Conservation (phyloP, 2,888 invertebrate genomes). For the Heliconius cydno region DNA sequence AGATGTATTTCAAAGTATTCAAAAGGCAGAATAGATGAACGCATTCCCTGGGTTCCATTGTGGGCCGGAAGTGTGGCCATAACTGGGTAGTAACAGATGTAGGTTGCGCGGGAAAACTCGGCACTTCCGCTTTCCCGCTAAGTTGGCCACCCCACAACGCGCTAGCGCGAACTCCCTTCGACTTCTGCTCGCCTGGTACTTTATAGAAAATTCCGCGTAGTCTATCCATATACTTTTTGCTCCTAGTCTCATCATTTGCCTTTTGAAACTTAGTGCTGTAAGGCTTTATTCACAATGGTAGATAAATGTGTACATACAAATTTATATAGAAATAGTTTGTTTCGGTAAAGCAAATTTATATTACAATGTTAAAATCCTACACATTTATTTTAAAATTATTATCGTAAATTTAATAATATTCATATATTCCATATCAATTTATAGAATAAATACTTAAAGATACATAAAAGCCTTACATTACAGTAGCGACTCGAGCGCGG, state of each 20-base stretch:
- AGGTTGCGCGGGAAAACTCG: conserved; percentile 68
- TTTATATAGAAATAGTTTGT: not conserved
- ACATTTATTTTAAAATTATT: too few species aligned
- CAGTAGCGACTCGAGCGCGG: too few species aligned
- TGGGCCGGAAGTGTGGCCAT: conserved; percentile 50
- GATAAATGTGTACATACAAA: not conserved
- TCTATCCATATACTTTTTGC: conserved; percentile 32
- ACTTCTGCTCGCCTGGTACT: conserved; percentile 69
- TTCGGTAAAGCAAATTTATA: too few species aligned
- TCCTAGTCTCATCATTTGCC: conserved; percentile 13
- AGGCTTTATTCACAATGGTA: conserved; percentile 3
- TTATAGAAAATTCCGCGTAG: conserved; percentile 51
- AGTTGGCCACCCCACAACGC: conserved; percentile 60
- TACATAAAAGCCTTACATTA: too few species aligned
- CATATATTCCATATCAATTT: too few species aligned
- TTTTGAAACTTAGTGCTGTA: conserved; percentile 4
- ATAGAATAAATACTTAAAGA: too few species aligned
- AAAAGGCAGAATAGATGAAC: conserved; percentile 59
- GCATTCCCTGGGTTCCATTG: conserved; percentile 46
- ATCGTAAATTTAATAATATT: too few species aligned
- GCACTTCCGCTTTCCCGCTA: conserved; percentile 56
- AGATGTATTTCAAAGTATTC: conserved; percentile 51
- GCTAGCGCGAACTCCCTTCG: conserved; percentile 68
- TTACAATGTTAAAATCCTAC: too few species aligned
- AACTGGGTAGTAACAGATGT: conserved; percentile 67